These are phyloP conservation scores for Diarsia mendica DNA, from an alignment of 2,888 invertebrate genomes.

Conservation along the genomic window DNA sequence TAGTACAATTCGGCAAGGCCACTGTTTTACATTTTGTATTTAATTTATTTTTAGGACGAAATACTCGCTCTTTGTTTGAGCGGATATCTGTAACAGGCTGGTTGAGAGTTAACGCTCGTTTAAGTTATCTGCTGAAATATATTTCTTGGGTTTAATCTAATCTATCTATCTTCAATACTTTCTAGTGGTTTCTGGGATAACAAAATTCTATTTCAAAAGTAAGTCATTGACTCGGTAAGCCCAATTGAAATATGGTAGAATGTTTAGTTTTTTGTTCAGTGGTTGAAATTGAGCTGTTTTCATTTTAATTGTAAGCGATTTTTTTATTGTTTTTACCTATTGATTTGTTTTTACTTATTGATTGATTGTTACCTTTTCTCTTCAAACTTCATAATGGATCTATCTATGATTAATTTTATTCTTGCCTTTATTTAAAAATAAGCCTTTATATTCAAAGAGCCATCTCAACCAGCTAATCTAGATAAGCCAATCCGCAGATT, in stretches of 20 bases:
- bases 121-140: background rate
- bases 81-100: constrained; percentile 41
- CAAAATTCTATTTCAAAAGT: background rate
- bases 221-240: background rate
- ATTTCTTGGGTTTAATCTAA: background rate
- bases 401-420: background rate
- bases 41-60: constrained; percentile 68
- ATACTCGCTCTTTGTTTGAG: constrained; percentile 63
- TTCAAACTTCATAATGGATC: background rate
- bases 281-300: background rate
- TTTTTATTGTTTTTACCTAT: too few species aligned
- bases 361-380: background rate
- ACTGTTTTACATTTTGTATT: constrained; percentile 72
- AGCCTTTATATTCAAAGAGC: background rate
- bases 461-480: constrained; percentile 56
- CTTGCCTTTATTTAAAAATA: background rate
- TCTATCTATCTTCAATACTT: background rate
- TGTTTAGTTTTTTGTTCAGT: too few species aligned
- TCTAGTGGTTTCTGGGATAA: background rate
- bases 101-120: constrained; percentile 28
- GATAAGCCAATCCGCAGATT: constrained; percentile 79
- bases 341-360: too few species aligned
- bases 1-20: constrained; percentile 83
- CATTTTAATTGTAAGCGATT: background rate
- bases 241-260: background rate